Conservation (phyloP, 2,797 vertebrate genomes). For the Malurus leucopterus region DNA sequence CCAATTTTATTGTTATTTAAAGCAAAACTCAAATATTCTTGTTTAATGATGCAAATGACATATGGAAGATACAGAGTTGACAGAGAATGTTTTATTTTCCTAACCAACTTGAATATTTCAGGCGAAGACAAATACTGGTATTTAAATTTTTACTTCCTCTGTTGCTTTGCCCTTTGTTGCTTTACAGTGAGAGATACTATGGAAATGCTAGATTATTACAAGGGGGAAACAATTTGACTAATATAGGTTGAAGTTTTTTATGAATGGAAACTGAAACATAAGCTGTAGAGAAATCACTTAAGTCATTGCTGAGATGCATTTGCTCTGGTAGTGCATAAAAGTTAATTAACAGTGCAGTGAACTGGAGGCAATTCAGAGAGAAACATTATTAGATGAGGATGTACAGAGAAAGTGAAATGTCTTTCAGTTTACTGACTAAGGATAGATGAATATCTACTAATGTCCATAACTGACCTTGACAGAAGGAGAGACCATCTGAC, state of each 20-base stretch:
- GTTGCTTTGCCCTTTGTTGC: neutral
- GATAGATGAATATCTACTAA: neutral
- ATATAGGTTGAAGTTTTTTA: neutral
- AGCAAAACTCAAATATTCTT: neutral
- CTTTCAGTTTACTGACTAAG: neutral
- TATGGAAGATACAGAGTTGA: neutral
- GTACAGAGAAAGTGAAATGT: neutral
- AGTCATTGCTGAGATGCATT: neutral
- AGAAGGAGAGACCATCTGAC: neutral
- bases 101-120: neutral
- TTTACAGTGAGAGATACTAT: neutral
- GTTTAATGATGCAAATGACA: neutral
- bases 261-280: conserved; percentile 3
- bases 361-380: neutral
- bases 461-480: neutral
- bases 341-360: conserved; percentile 15
- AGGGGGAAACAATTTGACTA: neutral
- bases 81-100: neutral
- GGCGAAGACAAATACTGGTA: neutral
- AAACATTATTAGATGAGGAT: neutral
- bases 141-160: neutral
- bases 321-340: neutral
- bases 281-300: neutral
- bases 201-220: neutral
- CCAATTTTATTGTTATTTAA: neutral